These are phyloP conservation scores for Agrotis clavis DNA, from an alignment of 2,888 invertebrate species.

Conservation along the genomic window DNA sequence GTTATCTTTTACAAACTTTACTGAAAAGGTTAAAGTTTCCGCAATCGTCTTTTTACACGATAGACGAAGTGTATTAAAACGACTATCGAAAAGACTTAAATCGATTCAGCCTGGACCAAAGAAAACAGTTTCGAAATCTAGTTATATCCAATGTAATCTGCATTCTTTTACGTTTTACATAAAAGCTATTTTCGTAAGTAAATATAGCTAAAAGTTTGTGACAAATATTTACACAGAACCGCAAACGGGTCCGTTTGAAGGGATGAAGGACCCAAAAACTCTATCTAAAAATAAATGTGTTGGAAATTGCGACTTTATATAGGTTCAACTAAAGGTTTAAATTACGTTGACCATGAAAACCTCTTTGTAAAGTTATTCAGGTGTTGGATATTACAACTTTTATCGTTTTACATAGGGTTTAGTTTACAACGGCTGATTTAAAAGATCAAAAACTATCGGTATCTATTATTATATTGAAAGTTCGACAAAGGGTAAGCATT, in stretches of 20 bases:
- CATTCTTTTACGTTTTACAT: not conserved
- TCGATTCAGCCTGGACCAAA: not conserved
- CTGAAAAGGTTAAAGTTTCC: conserved; percentile 7
- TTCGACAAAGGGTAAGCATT: conserved; percentile 22
- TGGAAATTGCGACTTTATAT: not conserved
- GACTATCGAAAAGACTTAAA: conserved; percentile 4
- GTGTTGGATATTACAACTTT: not conserved
- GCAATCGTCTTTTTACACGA: conserved; percentile 13
- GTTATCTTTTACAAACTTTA: conserved; percentile 28
- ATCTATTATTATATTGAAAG: conserved; percentile 25
- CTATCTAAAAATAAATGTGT: not conserved
- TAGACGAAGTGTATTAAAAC: conserved; percentile 13
- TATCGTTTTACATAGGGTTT: not conserved
- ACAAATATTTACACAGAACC: conserved; percentile 4
- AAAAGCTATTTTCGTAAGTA: not conserved
- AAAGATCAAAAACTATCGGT: not conserved
- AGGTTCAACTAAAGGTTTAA: not conserved
- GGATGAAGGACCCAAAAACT: not conserved
- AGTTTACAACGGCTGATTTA: conserved; percentile 5
- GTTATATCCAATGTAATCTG: conserved; percentile 3
- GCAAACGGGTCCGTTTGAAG: not conserved
- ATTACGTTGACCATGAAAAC: not conserved
- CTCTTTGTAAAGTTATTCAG: not conserved
- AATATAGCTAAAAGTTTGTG: not conserved
- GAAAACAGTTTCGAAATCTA: not conserved